Percentiles rank a stretch among this genome's conserved stretches.
These are phyloP conservation scores for Tarsius wallacei DNA, from an alignment of 2,797 vertebrate genomes.

Conservation along the genomic window DNA sequence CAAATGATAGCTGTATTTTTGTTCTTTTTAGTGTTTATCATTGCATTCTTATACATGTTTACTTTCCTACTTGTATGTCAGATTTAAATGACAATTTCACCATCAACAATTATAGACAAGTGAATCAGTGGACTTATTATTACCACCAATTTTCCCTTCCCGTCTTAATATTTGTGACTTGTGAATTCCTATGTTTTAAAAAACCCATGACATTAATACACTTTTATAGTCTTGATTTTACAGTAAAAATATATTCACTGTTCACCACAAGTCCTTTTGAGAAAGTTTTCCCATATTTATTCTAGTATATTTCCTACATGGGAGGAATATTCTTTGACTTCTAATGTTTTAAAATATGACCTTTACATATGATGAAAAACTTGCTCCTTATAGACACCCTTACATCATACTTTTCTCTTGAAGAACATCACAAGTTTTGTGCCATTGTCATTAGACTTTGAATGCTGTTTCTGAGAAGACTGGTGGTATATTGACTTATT, in stretches of 20 bases:
- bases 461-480: neutral
- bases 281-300: neutral
- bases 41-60: neutral
- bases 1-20: neutral
- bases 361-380: neutral
- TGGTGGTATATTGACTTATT: neutral
- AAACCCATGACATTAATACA: neutral
- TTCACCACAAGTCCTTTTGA: neutral
- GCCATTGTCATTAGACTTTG: neutral
- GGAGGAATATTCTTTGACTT: slow-evolving; percentile 19
- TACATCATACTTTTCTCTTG: neutral
- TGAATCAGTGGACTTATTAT: neutral
- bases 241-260: neutral
- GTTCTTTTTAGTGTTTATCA: slow-evolving; percentile 8
- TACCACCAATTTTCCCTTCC: neutral
- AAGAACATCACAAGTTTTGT: neutral
- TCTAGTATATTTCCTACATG: neutral
- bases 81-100: neutral
- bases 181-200: neutral
- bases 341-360: neutral
- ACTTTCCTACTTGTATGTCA: neutral
- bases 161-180: neutral
- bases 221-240: neutral
- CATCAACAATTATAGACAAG: neutral
- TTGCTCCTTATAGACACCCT: neutral